Percentiles rank a stretch among this genome's conserved stretches.
These are phyloP conservation scores for Peromyscus leucopus DNA, from an alignment of 2,113 vertebrate genomes.

Conservation along the genomic window DNA sequence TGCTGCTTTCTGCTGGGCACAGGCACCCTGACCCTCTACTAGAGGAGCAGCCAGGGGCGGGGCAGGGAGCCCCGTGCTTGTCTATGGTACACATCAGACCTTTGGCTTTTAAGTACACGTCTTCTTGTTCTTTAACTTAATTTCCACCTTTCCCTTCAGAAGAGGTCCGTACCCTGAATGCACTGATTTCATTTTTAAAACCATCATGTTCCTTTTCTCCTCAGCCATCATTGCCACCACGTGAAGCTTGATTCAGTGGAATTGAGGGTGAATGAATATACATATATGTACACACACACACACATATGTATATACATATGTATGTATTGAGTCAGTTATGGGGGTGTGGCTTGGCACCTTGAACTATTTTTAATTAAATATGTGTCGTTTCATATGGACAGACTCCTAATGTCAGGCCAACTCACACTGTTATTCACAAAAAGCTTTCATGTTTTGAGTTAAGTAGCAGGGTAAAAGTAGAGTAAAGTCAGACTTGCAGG, in stretches of 20 bases:
- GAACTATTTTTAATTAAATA: slow-evolving; percentile 49
- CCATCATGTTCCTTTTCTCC: background rate
- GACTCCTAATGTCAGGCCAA: background rate
- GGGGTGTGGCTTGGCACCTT: background rate
- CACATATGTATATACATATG: too few species aligned
- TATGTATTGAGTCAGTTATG: background rate
- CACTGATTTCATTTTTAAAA: slow-evolving; percentile 33
- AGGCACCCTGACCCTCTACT: background rate
- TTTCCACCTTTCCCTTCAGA: background rate
- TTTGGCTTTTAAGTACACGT: background rate
- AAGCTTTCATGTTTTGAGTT: background rate
- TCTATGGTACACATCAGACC: background rate
- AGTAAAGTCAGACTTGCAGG: background rate
- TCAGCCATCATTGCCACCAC: background rate
- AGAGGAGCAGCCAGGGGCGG: background rate
- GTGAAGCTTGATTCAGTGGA: background rate
- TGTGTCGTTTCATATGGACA: background rate
- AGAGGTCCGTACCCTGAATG: background rate
- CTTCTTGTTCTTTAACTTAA: background rate
- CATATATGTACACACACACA: too few species aligned
- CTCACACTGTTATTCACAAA: background rate
- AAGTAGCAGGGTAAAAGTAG: background rate
- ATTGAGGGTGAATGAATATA: background rate
- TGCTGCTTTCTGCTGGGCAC: background rate
- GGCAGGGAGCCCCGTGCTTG: background rate